Percentiles rank a stretch among this genome's conserved stretches.
These are phyloP conservation scores for Petrolisthes cinctipes DNA, from an alignment of 2,888 invertebrate species.

Conservation along the genomic window DNA sequence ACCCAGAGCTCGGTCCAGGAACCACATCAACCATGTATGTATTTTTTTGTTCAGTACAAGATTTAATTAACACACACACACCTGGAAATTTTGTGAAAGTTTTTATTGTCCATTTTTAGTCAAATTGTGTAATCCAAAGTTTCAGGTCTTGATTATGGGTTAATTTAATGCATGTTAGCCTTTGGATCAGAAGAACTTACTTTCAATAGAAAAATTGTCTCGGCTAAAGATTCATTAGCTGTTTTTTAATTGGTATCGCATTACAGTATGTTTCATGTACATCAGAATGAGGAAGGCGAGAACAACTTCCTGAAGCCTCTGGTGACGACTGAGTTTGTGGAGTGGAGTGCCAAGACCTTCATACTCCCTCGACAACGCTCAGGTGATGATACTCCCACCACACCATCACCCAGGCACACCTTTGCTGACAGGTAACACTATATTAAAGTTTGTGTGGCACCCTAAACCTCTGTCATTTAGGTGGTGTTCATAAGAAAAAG, in stretches of 20 bases:
- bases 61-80: no score
- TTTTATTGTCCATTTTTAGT: background rate
- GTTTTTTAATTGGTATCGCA: background rate
- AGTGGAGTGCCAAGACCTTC: slow-evolving; percentile 87
- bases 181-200: background rate
- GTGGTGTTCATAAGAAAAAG: background rate
- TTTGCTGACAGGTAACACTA: slow-evolving; percentile 40
- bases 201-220: background rate
- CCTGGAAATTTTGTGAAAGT: background rate
- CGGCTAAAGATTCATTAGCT: background rate
- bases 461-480: background rate
- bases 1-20: slow-evolving; percentile 36
- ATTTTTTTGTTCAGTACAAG: no score
- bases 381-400: slow-evolving; percentile 18
- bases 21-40: slow-evolving; percentile 46
- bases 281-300: slow-evolving; percentile 49
- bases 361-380: slow-evolving; percentile 54
- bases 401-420: slow-evolving; percentile 42
- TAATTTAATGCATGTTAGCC: background rate
- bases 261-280: background rate
- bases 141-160: background rate
- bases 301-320: slow-evolving; percentile 72
- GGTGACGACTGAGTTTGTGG: slow-evolving; percentile 83
- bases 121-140: background rate
- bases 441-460: background rate